Base-by-base conservation (phyloP, 37 sponge, comb jelly and placozoan species). In the Ianthella basta region DNA sequence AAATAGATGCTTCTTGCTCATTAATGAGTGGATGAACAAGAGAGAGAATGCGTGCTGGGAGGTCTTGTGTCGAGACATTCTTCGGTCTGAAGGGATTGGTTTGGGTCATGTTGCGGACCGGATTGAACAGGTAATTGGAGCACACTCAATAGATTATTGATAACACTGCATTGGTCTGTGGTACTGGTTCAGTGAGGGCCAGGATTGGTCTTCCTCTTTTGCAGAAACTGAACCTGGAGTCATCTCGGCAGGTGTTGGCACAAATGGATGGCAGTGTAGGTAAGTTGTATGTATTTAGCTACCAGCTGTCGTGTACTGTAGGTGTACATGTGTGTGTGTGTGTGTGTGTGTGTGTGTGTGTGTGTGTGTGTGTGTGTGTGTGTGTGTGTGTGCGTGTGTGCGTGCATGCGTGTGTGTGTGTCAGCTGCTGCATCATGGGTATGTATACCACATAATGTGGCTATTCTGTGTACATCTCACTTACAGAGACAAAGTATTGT, bases 301-400 rank as follows among this genome's bases (percentile, higher is more conserved):
- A 30, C 27, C 66, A 64, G 23, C 20, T 20, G 8, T 29, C 27
- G n/a, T 64, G n/a, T 64, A 64, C 14, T 32, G 33, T 32, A 32
- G 0, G 70, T 32, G 34, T 69, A 6, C 6, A 1, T 32, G 18
- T 69, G 70, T 69, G 70, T 69, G 33, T 30, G 34, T 69, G 63
- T 35, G 34, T 61, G 63, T 23, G 27, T 23, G 27, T 23, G 25
- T 61, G n/a, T 61, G n/a, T 23, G 25, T 61, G 27, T 61, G 27
- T 61, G 63, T 61, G 63, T 61, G 63, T 61, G 63, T 61, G 63
- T 61, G 63, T 61, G 63, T 61, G 14, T 61, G 63, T 61, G 63
- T 61, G 4, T 61, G 63, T 61, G 63, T 61, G 63, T 61, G 63
- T 61, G 63, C 10, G 63, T 61, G 63, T 61, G 63, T 61, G 12